Conservation (phyloP, 1,140 invertebrate genomes). For the Physella acuta region DNA sequence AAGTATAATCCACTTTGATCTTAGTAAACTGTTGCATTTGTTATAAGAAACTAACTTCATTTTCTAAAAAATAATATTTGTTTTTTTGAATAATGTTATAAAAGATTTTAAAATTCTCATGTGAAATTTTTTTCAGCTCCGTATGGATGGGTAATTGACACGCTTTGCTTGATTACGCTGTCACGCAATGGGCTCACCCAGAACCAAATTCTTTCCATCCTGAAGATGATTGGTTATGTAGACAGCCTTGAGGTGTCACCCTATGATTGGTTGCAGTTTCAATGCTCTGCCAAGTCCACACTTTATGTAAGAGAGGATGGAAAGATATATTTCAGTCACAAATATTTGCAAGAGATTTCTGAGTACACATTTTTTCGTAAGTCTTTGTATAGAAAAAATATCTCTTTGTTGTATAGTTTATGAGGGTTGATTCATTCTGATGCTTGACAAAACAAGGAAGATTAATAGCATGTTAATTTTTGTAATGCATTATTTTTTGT, state of each 20-base stretch:
- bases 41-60: background rate
- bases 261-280: slow-evolving; percentile 55
- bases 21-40: too few species aligned
- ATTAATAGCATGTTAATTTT: too few species aligned
- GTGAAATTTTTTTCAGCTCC: slow-evolving; percentile 41
- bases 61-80: background rate
- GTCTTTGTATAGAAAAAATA: too few species aligned
- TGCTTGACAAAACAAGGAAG: too few species aligned
- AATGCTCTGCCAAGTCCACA: slow-evolving; percentile 36
- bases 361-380: slow-evolving; percentile 55
- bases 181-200: slow-evolving; percentile 50
- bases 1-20: too few species aligned
- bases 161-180: slow-evolving; percentile 50
- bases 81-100: too few species aligned
- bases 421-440: too few species aligned
- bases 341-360: slow-evolving; percentile 52
- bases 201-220: slow-evolving; percentile 43
- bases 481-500: too few species aligned
- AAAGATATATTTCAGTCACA: slow-evolving; percentile 48
- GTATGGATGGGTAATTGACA: slow-evolving; percentile 56
- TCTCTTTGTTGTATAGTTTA: too few species aligned
- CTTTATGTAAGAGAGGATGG: slow-evolving; percentile 49
- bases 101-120: too few species aligned
- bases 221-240: slow-evolving; percentile 49
- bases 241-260: slow-evolving; percentile 41